These are phyloP conservation scores for Ischnura elegans DNA, from an alignment of 2,888 invertebrate species.

Conservation along the genomic window DNA sequence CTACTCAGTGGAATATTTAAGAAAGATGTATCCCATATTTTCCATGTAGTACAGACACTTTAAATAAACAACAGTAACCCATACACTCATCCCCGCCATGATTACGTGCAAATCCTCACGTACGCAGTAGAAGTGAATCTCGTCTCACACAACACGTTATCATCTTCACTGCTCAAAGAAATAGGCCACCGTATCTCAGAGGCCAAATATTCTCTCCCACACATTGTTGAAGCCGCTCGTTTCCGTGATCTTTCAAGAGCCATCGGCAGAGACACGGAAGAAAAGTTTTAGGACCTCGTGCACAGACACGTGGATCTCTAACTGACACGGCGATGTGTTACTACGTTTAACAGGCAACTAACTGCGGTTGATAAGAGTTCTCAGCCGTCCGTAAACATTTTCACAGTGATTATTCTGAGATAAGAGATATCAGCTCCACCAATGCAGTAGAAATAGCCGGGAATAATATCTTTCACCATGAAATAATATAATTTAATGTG, in stretches of 20 bases:
- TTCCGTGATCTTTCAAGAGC: not conserved
- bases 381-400: not conserved
- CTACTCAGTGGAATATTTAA: too few relatives aligned
- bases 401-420: not conserved
- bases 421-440: not conserved
- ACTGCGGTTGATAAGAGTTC: not conserved
- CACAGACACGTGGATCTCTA: too few relatives aligned
- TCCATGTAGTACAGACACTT: too few relatives aligned
- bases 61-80: not conserved
- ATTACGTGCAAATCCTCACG: not conserved
- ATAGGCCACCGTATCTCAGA: not conserved
- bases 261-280: too few relatives aligned
- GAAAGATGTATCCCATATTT: too few relatives aligned
- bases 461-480: too few relatives aligned
- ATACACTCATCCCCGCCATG: not conserved
- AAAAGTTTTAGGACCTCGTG: too few relatives aligned
- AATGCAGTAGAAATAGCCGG: too few relatives aligned
- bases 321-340: not conserved
- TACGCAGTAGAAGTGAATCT: not conserved
- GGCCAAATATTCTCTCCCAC: not conserved
- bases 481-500: too few relatives aligned
- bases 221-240: not conserved
- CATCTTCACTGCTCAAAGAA: not conserved
- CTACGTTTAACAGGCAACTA: not conserved
- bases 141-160: not conserved